A percentile compares a stretch with the other conserved stretches of the same genome.
phyloP scores from a whole-genome alignment of 2,113 vertebrate species.

The Podiceps cristatus region DNA sequence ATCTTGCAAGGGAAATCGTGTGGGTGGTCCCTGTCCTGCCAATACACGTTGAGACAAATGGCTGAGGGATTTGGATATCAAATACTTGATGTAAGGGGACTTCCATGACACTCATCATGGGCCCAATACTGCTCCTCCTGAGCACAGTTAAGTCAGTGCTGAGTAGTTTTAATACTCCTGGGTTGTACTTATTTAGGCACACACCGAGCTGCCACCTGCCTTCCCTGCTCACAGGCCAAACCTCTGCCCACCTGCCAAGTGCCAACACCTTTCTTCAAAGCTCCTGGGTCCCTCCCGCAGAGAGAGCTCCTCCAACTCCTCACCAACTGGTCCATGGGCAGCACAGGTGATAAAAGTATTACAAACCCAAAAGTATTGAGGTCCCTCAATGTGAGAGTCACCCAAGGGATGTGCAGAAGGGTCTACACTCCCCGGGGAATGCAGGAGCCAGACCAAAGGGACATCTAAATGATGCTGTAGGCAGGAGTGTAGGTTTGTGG shows the following conservation, averaged over 20 bases:
- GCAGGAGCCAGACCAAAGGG: background rate
- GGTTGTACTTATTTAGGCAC: background rate
- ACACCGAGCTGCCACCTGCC: background rate
- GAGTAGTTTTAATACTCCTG: background rate
- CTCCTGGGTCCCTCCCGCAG: background rate
- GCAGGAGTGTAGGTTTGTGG: background rate
- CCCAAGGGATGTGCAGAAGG: background rate
- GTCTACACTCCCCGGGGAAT: accelerated
- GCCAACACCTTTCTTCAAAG: background rate
- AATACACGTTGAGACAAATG: background rate
- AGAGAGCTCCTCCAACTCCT: background rate
- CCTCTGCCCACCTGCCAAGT: background rate
- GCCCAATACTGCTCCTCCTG: background rate
- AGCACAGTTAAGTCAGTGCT: background rate
- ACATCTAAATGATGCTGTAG: background rate
- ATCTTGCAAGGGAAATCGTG: background rate
- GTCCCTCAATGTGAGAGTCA: accelerated
- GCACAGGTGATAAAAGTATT: accelerated
- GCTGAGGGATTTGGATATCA: background rate
- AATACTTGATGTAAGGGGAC: background rate
- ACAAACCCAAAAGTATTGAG: background rate
- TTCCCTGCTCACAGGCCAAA: background rate
- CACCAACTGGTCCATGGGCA: background rate
- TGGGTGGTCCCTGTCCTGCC: background rate
- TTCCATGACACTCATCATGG: background rate